Evolutionary conservation across 2,888 invertebrate species (phyloP), one percentile per base, ranked within the genome.

Genomic region (Heliconius hortense): DNA sequence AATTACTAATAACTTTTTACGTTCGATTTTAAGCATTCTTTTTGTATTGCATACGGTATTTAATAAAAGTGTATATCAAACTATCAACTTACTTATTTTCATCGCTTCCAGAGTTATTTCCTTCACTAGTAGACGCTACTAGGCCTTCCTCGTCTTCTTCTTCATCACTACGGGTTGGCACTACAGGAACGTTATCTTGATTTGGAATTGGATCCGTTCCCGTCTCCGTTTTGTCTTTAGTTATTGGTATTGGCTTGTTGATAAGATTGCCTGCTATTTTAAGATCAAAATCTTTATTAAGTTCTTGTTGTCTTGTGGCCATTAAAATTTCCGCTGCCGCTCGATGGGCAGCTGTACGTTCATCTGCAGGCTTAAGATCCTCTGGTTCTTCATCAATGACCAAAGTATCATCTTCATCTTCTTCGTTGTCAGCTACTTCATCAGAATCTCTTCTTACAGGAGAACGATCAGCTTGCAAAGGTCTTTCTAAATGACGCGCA

Each of bases 111-210:
- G 97, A 97, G 82, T 96, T 96, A 84, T 97, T 97, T 82, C 96
- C 97, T 87, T 97, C 97, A 82, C 97, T 97, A 21, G 97, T 97
- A 10, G 97, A 97, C 64, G 96, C 96, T 4, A 97, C 97, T 0
- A 97, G 96, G 0, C 97, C 94, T 24, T 97, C 97, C 85, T 97
- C 98, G 81, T 97, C 97, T 86, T 96, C 96, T 84, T 96, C 96
- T 78, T 94, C 94, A 78, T 94, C 94, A 74, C 93, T 93, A n/a
- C 93, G 90, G 2, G 92, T 89, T 18, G 92, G 92, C 2, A 92
- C 91, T 15, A 95, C 94, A 0, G 98, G 97, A 0, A 97, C 96
- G 15, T 97, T 96, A 24, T 97, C 98, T 80, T 98, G 93, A 76
- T 90, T 92, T 59, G 85, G 83, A 13, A 85, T 81, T 3, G 88